Evolutionary conservation across 1,140 invertebrate genomes (phyloP).

Genomic region (Drosophila bipectinata): DNA sequence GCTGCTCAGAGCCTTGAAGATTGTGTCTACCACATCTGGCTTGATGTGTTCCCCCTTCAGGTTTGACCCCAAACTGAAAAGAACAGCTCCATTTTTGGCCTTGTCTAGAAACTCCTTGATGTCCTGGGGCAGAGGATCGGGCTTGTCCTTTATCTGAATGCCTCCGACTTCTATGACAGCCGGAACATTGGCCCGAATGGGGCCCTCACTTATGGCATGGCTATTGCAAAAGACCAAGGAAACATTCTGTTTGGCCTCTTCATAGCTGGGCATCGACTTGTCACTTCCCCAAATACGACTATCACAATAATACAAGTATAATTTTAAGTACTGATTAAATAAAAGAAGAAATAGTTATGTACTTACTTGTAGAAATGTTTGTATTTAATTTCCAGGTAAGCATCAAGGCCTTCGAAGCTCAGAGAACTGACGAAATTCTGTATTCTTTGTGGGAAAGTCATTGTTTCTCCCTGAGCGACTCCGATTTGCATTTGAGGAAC

Average conservation of each 20-base stretch:
- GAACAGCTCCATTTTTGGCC: conserved; percentile 85
- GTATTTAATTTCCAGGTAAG: conserved; percentile 25
- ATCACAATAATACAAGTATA: background rate
- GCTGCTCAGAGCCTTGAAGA: conserved; percentile 84
- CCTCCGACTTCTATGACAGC: conserved; percentile 82
- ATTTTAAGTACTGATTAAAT: background rate
- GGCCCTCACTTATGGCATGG: conserved; percentile 63
- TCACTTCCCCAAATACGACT: conserved; percentile 36
- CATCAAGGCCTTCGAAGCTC: conserved; percentile 16
- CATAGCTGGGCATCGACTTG: conserved; percentile 33
- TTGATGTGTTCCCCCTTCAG: conserved; percentile 42
- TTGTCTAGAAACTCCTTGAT: conserved; percentile 84
- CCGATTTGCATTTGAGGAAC: conserved; percentile 51
- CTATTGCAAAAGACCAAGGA: conserved; percentile 59
- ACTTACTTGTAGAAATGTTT: conserved; percentile 53
- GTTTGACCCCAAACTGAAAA: conserved; percentile 86
- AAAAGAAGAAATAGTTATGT: background rate
- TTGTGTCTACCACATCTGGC: conserved; percentile 64
- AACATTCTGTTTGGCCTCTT: conserved; percentile 39
- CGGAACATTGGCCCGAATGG: conserved; percentile 36
- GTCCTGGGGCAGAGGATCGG: conserved; percentile 79
- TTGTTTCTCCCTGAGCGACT: conserved; percentile 33
- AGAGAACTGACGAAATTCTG: conserved; percentile 33
- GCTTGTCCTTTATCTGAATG: conserved; percentile 79
- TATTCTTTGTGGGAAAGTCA: conserved; percentile 60